These are phyloP conservation scores for Perithous albicinctus DNA, from an alignment of 2,888 invertebrate species.

Conservation along the genomic window DNA sequence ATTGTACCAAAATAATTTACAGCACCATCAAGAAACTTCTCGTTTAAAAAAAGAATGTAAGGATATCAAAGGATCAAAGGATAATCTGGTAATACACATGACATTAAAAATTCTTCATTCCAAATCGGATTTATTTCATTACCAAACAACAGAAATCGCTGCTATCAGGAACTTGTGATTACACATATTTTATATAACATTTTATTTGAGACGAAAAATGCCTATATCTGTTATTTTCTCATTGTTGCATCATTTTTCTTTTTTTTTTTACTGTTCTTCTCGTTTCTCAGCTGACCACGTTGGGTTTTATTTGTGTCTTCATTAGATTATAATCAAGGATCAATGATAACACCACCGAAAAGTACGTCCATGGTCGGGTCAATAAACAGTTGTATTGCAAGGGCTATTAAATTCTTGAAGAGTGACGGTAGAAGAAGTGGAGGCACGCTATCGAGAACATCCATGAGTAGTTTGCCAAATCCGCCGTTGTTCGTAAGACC, in stretches of 20 bases:
- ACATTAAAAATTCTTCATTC: slow-evolving; percentile 23
- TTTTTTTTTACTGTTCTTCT: not conserved
- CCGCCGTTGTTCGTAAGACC: slow-evolving; percentile 67
- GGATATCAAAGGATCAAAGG: not conserved
- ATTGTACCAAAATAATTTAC: too few species aligned
- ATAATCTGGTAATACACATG: not conserved
- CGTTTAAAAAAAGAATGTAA: not conserved
- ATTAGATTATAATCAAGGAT: too few species aligned
- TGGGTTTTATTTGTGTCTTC: too few species aligned
- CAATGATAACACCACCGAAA: slow-evolving; percentile 66
- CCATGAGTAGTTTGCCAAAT: slow-evolving; percentile 41
- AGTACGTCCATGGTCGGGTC: slow-evolving; percentile 64
- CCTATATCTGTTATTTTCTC: too few species aligned
- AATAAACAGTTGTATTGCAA: slow-evolving; percentile 9
- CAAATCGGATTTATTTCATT: slow-evolving; percentile 52
- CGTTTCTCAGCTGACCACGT: too few species aligned
- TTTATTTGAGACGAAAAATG: slow-evolving; percentile 25
- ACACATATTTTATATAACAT: slow-evolving; percentile 18
- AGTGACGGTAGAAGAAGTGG: slow-evolving; percentile 59
- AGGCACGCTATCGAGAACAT: slow-evolving; percentile 58
- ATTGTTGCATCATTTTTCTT: slow-evolving; percentile 8
- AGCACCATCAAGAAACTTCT: too few species aligned
- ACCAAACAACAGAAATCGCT: slow-evolving; percentile 13
- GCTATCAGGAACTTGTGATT: slow-evolving; percentile 28
- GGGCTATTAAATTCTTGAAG: slow-evolving; percentile 15